Base-by-base conservation (phyloP, 1,140 invertebrate genomes). In the Oscheius sp. region DNA sequence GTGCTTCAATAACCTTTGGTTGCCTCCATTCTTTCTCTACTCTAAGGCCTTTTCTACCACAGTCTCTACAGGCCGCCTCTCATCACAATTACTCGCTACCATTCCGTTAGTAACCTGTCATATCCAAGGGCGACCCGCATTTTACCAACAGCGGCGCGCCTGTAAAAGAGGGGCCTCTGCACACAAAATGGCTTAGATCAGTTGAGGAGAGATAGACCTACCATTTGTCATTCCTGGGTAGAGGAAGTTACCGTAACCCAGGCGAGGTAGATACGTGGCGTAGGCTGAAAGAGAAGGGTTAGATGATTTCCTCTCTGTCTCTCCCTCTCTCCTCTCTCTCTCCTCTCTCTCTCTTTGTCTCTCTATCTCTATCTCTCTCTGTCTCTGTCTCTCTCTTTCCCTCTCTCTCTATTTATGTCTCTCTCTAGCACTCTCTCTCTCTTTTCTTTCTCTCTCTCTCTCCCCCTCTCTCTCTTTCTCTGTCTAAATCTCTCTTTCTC, bases 201-300 rank as follows among this genome's bases (percentile, higher is more conserved):
- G 7, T 55, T 15, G 23, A 55, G 28, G 49, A 55, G 49, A 55
- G 38, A 42, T n/a, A 55, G 49, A 61, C 67, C 61, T 34, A 68
- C 67, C 67, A 61, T 68, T 68, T 42, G 31, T 36, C 23, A 68
- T 61, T 28, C 23, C 34, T 10, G 68, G 70, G 66, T 73, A 73
- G 38, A 58, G 34, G 28, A 73, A 31, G 36, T 66, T 74, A 28
- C 65, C 64, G 29, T 68, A 68, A 7, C 65, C 55, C 31, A 74
- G 65, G 31, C 72, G 72, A 38, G 72, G 72, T 20, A 74, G 32
- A 46, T 68, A 74, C 15, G 49, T 58, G 18, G 72, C 72, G 26
- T 74, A 74, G 32, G 72, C 72, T 49, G 52, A 58, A 68, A 58
- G 23, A 4, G 3, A 28, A 3, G 4, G n/a, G n/a, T n/a, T n/a